Base-by-base conservation (phyloP, 2,797 vertebrate species). In the Melanotaenia pygmaea region DNA sequence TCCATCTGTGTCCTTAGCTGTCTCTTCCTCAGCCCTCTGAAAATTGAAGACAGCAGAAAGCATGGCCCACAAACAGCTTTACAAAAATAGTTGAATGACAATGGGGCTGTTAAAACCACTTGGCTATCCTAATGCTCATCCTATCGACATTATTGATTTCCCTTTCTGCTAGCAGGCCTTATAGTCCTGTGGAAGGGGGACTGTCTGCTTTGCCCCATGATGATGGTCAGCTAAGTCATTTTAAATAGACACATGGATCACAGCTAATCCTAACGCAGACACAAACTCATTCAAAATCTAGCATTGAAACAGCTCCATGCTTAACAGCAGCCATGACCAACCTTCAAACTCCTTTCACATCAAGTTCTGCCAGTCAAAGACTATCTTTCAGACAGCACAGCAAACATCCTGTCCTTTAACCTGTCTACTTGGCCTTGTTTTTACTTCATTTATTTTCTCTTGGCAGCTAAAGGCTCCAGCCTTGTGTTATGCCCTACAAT, bases 131-230 rank as follows among this genome's bases (percentile, higher is more conserved):
- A 90, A 94, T 92, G 88, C 70, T 79, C 71, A 79, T 83, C 85
- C 67, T 84, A 94, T 94, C 53, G 90, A 92, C 76, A 28, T 81
- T 92, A 94, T 94, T 93, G 94, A 94, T 94, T 93, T 91, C 81
- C 86, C 85, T 91, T 92, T 91, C 86, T 75, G 82, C 70, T 20
- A 66, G 85, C 80, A 83, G 79, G 76, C 82, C 79, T 79, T 64
- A 35, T 28, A 74, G 79, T 75, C 67, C 59, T 38, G 68, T 50
- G 78, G 82, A 83, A 76, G 76, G 73, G 86, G 70, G 53, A 77
- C 54, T 66, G 76, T 67, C 68, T 1, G 38, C 72, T 60, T 56
- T 20, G 38, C 51, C 59, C 56, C 72, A 61, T 22, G 24, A 69
- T 66, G 66, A 80, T 74, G 81, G 85, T 87, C 84, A 82, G 82